These are phyloP conservation scores for Cossypha heuglini DNA, from an alignment of 2,797 vertebrate species.

Conservation along the genomic window DNA sequence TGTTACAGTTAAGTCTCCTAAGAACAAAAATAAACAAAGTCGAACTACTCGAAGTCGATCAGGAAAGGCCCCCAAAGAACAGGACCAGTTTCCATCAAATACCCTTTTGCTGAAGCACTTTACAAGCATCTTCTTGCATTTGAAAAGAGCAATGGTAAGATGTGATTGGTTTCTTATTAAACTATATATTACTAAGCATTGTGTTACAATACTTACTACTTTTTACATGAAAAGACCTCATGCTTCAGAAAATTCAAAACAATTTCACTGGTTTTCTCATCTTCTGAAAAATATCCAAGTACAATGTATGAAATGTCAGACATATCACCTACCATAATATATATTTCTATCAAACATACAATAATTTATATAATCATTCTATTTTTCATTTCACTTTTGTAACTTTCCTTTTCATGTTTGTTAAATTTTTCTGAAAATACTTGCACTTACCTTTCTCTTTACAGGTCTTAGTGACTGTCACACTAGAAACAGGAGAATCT, in stretches of 20 bases:
- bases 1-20: constrained; percentile 47
- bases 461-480: not conserved
- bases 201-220: not conserved
- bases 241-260: not conserved
- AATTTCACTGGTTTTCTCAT: not conserved
- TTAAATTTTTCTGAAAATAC: not conserved
- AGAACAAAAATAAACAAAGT: not conserved
- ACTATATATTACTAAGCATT: not conserved
- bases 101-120: constrained; percentile 74
- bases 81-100: not conserved
- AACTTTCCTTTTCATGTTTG: not conserved
- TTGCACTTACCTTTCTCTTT: not conserved
- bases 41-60: not conserved
- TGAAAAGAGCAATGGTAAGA: constrained; percentile 87
- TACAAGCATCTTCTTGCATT: constrained; percentile 78
- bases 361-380: not conserved
- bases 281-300: not conserved
- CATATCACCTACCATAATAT: not conserved
- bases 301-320: not conserved
- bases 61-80: not conserved
- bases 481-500: not conserved
- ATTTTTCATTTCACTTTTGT: not conserved
- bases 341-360: not conserved
- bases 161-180: not conserved
- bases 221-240: not conserved